These are phyloP conservation scores for Mustela lutreola DNA, from an alignment of 2,113 vertebrate species.

Conservation along the genomic window DNA sequence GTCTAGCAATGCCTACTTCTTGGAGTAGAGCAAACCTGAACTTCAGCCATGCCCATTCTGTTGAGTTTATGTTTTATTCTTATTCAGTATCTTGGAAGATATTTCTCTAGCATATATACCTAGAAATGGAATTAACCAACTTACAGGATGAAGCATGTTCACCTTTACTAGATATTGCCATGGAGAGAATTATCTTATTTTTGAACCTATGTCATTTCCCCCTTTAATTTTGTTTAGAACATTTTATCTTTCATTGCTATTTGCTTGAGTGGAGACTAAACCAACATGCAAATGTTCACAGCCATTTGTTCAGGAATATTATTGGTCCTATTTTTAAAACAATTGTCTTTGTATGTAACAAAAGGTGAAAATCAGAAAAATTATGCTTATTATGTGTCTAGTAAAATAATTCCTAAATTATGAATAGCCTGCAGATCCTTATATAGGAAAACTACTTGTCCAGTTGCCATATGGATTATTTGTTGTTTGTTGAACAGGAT, in stretches of 20 bases:
- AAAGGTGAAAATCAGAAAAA: conserved; percentile 25
- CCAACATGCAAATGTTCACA: not conserved
- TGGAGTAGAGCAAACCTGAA: not conserved
- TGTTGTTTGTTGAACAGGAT: not conserved
- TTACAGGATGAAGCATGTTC: not conserved
- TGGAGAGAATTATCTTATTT: not conserved
- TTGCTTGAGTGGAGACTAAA: not conserved
- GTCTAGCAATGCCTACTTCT: not conserved
- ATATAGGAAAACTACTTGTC: not conserved
- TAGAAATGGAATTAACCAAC: not conserved
- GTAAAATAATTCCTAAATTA: not conserved
- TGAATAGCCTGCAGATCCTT: not conserved
- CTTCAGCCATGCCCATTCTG: not conserved
- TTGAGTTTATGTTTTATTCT: not conserved
- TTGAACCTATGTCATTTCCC: not conserved
- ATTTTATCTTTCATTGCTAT: not conserved
- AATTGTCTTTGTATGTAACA: not conserved
- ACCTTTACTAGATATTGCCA: not conserved
- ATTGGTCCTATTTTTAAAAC: not conserved
- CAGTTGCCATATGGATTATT: not conserved
- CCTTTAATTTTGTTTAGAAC: not conserved
- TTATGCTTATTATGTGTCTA: not conserved
- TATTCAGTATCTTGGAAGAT: not conserved
- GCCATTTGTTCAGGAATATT: not conserved
- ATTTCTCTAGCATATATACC: not conserved